phyloP scores from a whole-genome alignment of 2,888 invertebrate species.

The Hartigia nigra region DNA sequence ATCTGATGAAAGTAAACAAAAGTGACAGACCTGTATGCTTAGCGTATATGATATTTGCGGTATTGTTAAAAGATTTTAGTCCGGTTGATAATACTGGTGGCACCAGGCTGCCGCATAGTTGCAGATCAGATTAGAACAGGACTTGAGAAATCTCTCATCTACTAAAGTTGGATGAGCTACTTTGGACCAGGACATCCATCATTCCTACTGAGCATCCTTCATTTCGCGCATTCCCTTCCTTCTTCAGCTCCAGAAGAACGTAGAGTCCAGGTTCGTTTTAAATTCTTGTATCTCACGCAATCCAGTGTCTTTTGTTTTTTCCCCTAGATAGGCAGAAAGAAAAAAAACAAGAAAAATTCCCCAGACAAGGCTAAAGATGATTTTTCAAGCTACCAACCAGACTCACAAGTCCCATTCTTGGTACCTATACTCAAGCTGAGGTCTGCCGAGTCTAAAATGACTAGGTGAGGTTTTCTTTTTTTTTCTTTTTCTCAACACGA shows the following conservation, averaged over 20 bases:
- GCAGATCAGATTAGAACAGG: slow-evolving; percentile 47
- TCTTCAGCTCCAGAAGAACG: not conserved
- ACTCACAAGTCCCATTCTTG: not conserved
- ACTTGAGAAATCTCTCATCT: slow-evolving; percentile 37
- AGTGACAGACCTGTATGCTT: not conserved
- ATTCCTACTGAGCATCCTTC: slow-evolving; percentile 47
- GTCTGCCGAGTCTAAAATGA: not conserved
- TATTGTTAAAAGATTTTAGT: not conserved
- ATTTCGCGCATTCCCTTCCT: slow-evolving; percentile 44
- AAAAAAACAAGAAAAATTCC: slow-evolving; percentile 3
- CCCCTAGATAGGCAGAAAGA: not conserved
- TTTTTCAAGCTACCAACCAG: not conserved
- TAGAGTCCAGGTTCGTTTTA: slow-evolving; percentile 12
- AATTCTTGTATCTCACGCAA: not conserved
- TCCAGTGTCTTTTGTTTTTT: slow-evolving; percentile 2
- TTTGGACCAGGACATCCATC: slow-evolving; percentile 41
- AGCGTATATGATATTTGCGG: not conserved
- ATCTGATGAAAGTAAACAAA: not conserved
- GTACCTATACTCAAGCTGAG: not conserved
- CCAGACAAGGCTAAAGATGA: not conserved
- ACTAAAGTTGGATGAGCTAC: not conserved
- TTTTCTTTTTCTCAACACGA: not conserved
- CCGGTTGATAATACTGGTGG: not conserved
- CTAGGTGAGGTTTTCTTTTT: not conserved
- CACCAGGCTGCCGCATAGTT: slow-evolving; percentile 25